These are phyloP conservation scores for Trissolcus basalis DNA, from an alignment of 1,140 invertebrate species.

Conservation along the genomic window DNA sequence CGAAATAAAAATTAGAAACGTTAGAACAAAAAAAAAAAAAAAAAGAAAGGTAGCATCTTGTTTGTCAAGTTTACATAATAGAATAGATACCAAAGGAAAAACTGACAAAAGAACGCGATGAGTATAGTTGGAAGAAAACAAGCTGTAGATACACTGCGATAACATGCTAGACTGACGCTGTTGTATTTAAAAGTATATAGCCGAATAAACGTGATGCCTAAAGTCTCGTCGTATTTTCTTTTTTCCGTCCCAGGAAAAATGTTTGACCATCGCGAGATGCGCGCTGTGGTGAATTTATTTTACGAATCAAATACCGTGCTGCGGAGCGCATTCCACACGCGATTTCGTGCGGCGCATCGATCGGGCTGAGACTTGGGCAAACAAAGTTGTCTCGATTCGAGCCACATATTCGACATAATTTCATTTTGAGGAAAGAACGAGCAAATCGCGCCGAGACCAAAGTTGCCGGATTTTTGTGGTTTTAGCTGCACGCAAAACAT, in stretches of 20 bases:
- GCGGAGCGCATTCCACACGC: not conserved
- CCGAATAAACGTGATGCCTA: no score
- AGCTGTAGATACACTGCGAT: no score
- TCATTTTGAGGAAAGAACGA: constrained; percentile 21
- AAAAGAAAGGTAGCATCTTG: no score
- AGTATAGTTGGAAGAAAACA: no score
- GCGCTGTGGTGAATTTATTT: constrained; percentile 27
- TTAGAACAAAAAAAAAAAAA: no score
- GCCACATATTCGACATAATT: constrained; percentile 39
- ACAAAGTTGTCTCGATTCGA: constrained; percentile 32
- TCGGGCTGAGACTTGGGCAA: constrained; percentile 11
- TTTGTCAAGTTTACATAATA: constrained; percentile 18
- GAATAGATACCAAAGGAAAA: not conserved
- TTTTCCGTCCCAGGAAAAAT: constrained; percentile 25
- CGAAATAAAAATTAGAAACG: no score
- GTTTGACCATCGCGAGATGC: constrained; percentile 22
- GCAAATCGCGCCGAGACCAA: constrained; percentile 15
- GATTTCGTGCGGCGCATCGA: constrained; percentile 25
- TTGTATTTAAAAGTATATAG: no score
- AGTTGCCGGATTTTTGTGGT: constrained; percentile 8
- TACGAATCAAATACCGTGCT: constrained; percentile 16
- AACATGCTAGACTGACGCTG: no score
- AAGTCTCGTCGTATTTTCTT: no score
- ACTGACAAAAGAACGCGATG: not conserved
- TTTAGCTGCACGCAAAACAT: not conserved